Evolutionary conservation across 1,140 invertebrate genomes (phyloP), one percentile per base, ranked within the genome.

Genomic region (Nylanderia fulva): DNA sequence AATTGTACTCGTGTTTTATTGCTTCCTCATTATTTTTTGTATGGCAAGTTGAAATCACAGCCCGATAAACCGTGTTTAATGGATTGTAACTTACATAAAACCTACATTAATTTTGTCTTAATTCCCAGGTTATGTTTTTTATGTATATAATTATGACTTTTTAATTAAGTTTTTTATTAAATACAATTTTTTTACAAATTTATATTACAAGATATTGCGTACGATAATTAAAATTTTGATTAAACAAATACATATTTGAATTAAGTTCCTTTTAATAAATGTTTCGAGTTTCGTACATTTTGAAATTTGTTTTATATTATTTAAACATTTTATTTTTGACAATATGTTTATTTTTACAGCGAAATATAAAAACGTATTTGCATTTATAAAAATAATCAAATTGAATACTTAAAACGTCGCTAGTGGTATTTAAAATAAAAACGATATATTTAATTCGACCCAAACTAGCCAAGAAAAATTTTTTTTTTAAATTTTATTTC

Each of bases 1-100:
- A 77, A 77, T 64, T 63, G 58, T 64, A 21, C 1, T 27, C n/a
- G n/a, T 77, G 27, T 64, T 77, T 77, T 77, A 77, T 33, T 29
- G 21, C n/a, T 64, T 64, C 61, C 39, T 64, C 42, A 48, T 64
- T 64, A 77, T 48, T 77, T 48, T 77, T 77, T 64, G 60, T 27
- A n/a, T 33, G 24, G 18, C 56, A 42, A 60, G 39, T 64, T 61
- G 42, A 64, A 74, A 33, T 24, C 27, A n/a, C 39, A 36, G 8
- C 3, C 39, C 27, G 60, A 77, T 77, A 77, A 77, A 77, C 21
- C 27, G 39, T n/a, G 24, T 33, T 76, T 61, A 45, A 76, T 33
- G 29, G 74, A 63, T 63, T 63, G 66, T 27, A 54, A 71, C 36
- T 54, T 69, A 58, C 27, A 54, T 24, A 63, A 85, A 54, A 11